Evolutionary conservation across 2,797 vertebrate species (phyloP).

Genomic region (Microhierax caerulescens): DNA sequence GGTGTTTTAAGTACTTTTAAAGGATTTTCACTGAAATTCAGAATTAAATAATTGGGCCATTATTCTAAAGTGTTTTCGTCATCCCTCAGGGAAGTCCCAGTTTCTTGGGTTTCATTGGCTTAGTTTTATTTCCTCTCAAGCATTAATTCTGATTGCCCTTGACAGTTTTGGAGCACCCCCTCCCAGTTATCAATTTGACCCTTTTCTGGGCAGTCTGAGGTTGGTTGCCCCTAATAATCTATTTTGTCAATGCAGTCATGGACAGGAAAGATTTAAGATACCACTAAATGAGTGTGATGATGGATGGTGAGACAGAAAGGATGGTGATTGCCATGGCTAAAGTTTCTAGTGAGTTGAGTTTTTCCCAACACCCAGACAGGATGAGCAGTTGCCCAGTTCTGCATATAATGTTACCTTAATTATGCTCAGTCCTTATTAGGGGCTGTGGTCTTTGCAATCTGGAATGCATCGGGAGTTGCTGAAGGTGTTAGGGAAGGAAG

Average conservation of each 20-base stretch:
- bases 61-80: conserved; percentile 59
- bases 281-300: not conserved
- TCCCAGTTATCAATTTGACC: conserved; percentile 41
- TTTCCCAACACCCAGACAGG: not conserved
- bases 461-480: fast-evolving
- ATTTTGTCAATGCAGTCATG: conserved; percentile 10
- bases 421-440: not conserved
- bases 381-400: not conserved
- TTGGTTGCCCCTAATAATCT: conserved; percentile 13
- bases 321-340: not conserved
- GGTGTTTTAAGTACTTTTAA: conserved; percentile 62
- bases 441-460: not conserved
- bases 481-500: not conserved
- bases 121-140: conserved; percentile 39
- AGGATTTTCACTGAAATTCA: conserved; percentile 69
- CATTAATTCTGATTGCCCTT: conserved; percentile 28
- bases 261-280: conserved; percentile 27
- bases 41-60: conserved; percentile 69
- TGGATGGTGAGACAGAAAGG: not conserved
- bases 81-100: conserved; percentile 51
- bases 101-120: conserved; percentile 31
- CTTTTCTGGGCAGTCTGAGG: not conserved
- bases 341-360: not conserved
- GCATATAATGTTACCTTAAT: not conserved
- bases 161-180: not conserved